A percentile compares a stretch with the other conserved stretches of the same genome.
These are phyloP conservation scores for Philopotamus ludificatus DNA, from an alignment of 1,140 invertebrate genomes.

Conservation along the genomic window DNA sequence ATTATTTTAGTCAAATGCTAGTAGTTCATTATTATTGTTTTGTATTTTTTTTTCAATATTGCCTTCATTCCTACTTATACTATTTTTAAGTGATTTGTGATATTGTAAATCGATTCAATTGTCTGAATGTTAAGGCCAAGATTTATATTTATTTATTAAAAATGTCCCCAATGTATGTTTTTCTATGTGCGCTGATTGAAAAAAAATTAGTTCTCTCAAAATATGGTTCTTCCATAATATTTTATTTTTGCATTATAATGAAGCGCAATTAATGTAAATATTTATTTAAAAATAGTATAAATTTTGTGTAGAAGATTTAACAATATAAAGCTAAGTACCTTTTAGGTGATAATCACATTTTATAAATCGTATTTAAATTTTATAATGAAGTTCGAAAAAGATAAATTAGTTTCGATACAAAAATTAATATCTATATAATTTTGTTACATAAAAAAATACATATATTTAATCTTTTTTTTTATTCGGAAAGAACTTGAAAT, in stretches of 20 bases:
- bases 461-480: not conserved
- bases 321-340: constrained; percentile 42
- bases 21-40: not conserved
- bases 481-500: not conserved
- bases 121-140: not conserved
- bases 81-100: constrained; percentile 37
- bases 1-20: constrained; percentile 2
- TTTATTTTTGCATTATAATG: constrained; percentile 16
- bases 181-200: constrained; percentile 3
- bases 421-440: not conserved
- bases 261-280: constrained; percentile 38
- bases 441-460: constrained; percentile 3
- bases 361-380: constrained; percentile 29
- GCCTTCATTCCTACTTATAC: constrained; percentile 33
- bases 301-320: constrained; percentile 35
- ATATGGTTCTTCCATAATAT: not conserved
- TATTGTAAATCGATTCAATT: constrained; percentile 30
- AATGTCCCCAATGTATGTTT: constrained; percentile 11
- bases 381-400: constrained; percentile 22
- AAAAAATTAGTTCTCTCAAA: constrained; percentile 1
- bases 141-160: constrained; percentile 27
- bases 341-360: constrained; percentile 38
- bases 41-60: constrained; percentile 10
- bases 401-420: not conserved
- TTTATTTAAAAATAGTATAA: constrained; percentile 41